Base-by-base conservation (phyloP, 2,888 invertebrate genomes). In the Trichogramma evanescens region DNA sequence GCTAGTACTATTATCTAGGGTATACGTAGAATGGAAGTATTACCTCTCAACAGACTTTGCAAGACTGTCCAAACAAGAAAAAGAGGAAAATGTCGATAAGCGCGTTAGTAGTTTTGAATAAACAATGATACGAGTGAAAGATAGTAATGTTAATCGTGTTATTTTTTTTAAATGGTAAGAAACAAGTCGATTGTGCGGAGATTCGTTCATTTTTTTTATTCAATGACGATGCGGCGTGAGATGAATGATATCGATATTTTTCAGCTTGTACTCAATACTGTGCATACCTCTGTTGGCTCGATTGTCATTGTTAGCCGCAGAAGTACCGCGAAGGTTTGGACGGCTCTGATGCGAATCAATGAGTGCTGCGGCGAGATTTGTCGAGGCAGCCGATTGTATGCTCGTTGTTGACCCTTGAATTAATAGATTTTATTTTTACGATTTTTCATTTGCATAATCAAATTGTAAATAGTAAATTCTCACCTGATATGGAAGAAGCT, bases 281-380 rank as follows among this genome's bases (percentile, higher is more conserved):
- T 26, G 26, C 26, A 26, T 72, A 77, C 77, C 77, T 77, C 76
- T 72, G 64, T 78, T 76, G 63, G 76, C 72, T 64, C 77, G 77
- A 65, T 71, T 75, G 61, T 78, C 78, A 66, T 70, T 74, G 68
- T 71, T 74, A 6, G 73, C 69, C 59, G 72, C 66, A 5, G 74
- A 75, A 62, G 70, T 71, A 67, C 70, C 75, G 50, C 77, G 74
- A 43, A 77, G 70, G 58, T 74, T 70, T 49, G 72, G 71, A 51
- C 80, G 79, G 61, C 80, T 80, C 10, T 81, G 81, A 66, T 79
- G 77, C n/a, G 79, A 78, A 66, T 84, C 84, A 64, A 85, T 75
- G 54, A 84, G 76, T 4, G 84, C 83, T 46, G 84, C 84, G 52
- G 84, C 83, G 51, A 84, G 77, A 69, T 82, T 82, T 46, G 82